A percentile compares a stretch with the other conserved stretches of the same genome.
Conservation (phyloP, 2,888 invertebrate genomes). For the Strigamia crassipes region DNA sequence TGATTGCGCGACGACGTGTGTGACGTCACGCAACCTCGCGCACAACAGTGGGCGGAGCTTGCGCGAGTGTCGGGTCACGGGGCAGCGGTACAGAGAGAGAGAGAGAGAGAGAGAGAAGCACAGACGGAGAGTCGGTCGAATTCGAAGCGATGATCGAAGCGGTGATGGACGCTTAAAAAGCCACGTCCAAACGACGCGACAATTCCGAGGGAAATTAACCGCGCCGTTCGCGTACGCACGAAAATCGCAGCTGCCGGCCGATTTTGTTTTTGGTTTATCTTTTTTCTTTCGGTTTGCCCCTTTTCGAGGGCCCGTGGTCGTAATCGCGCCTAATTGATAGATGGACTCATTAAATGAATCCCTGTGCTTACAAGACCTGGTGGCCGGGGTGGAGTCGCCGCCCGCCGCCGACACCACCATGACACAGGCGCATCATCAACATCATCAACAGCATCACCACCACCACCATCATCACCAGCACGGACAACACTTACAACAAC, state of each 20-base stretch:
- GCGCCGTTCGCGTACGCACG: no score
- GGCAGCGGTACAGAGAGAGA: background rate
- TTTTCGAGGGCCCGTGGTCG: background rate
- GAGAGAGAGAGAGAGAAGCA: no score
- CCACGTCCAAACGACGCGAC: background rate
- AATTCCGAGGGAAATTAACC: no score
- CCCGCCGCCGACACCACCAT: slow-evolving; percentile 50
- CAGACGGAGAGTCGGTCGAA: background rate
- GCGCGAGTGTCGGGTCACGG: background rate
- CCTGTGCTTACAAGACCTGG: slow-evolving; percentile 55
- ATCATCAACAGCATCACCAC: slow-evolving; percentile 10
- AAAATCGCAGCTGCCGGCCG: no score
- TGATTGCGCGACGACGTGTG: slow-evolving; percentile 22
- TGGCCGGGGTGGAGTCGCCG: slow-evolving; percentile 53
- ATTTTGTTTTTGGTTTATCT: no score
- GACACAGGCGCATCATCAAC: slow-evolving; percentile 48
- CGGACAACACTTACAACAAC: slow-evolving; percentile 45
- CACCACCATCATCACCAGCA: slow-evolving; percentile 48
- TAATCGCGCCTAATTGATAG: slow-evolving; percentile 51
- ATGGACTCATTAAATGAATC: slow-evolving; percentile 52
- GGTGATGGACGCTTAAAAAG: slow-evolving; percentile 3
- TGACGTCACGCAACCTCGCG: slow-evolving; percentile 43
- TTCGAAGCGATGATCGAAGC: background rate
- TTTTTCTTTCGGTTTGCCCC: background rate
- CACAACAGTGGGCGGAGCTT: slow-evolving; percentile 3